Conservation (phyloP, 1,140 invertebrate species). For the Dinoponera quadriceps region DNA sequence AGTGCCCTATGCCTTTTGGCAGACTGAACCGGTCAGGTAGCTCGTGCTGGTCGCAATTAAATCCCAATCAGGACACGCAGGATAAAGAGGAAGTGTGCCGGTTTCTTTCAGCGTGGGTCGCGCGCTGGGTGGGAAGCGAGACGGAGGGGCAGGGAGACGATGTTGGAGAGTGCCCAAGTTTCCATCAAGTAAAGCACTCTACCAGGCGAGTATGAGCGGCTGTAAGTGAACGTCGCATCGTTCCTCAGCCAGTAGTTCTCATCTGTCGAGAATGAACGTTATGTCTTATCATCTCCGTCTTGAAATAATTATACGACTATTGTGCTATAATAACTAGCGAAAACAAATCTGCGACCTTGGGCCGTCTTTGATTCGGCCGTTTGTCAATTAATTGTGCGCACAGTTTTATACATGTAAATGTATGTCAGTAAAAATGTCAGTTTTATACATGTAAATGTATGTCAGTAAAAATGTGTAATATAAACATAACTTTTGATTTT, state of each 20-base stretch:
- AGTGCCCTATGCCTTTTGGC: not conserved
- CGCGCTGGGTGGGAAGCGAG: conserved; percentile 44
- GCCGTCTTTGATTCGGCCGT: no score
- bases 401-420: no score
- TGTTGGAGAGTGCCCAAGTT: conserved; percentile 78
- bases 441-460: no score
- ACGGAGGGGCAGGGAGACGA: not conserved
- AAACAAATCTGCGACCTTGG: no score
- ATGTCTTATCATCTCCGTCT: no score
- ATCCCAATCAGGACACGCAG: conserved; percentile 67
- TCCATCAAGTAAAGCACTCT: conserved; percentile 79
- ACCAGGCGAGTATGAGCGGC: conserved; percentile 74
- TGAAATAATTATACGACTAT: no score
- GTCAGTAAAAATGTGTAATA: no score
- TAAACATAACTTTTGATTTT: no score
- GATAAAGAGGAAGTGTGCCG: conserved; percentile 64
- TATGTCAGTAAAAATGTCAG: no score
- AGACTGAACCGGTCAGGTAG: conserved; percentile 6
- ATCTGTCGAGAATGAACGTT: not conserved
- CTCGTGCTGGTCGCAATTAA: conserved; percentile 70
- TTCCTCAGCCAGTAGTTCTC: conserved; percentile 46
- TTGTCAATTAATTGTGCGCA: no score
- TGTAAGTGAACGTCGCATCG: conserved; percentile 52
- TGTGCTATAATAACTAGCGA: no score
- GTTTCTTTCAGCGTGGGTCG: conserved; percentile 75